phyloP scores from a whole-genome alignment of 2,113 vertebrate species.

The Rhinolophus ferrumequinum region DNA sequence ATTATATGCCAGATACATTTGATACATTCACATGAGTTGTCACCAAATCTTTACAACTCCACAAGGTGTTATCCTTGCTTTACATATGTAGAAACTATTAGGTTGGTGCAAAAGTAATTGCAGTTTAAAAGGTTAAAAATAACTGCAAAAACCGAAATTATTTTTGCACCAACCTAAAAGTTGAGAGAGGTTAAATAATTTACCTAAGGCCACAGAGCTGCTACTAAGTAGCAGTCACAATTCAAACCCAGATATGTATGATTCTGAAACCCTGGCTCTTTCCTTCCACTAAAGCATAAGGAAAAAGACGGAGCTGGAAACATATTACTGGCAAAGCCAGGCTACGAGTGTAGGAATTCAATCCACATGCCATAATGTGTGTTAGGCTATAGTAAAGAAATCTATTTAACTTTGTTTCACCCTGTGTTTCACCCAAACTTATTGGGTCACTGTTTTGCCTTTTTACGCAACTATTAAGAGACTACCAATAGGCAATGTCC shows the following conservation, averaged over 20 bases:
- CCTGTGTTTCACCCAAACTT: background rate
- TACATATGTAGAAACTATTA: background rate
- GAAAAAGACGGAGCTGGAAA: background rate
- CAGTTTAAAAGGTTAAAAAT: too few species aligned
- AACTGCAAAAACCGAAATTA: too few species aligned
- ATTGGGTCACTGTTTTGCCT: background rate
- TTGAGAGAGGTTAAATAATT: constrained; percentile 33
- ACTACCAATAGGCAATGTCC: background rate
- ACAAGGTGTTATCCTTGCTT: background rate
- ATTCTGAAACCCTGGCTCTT: constrained; percentile 24
- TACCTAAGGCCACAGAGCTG: background rate
- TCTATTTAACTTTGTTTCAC: constrained; percentile 21
- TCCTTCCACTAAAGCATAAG: background rate
- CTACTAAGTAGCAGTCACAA: constrained; percentile 21
- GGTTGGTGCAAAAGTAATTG: too few species aligned
- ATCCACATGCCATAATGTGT: background rate
- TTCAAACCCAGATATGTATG: background rate
- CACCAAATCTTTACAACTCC: background rate
- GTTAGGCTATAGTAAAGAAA: background rate
- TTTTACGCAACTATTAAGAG: background rate
- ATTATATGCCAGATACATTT: background rate
- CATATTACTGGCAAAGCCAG: background rate
- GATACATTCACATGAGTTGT: background rate
- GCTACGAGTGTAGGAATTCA: constrained; percentile 6
- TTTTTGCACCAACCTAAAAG: background rate